Evolutionary conservation across 2,888 invertebrate species (phyloP).

Genomic region (Choreutis nemorana): DNA sequence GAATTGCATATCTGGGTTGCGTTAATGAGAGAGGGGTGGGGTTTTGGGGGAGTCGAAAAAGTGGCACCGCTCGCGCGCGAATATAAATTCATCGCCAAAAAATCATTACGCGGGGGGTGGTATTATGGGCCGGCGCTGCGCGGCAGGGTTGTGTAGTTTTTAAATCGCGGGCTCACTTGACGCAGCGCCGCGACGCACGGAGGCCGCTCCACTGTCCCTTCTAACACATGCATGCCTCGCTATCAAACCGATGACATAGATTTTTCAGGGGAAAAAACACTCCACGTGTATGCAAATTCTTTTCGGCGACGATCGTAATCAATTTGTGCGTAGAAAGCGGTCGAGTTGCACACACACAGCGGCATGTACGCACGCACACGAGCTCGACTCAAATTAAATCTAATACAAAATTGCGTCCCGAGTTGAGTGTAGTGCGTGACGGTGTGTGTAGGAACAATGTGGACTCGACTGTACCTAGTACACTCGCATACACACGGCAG

Average conservation of each 20-base stretch:
- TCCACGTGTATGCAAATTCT: constrained; percentile 58
- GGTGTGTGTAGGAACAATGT: constrained; percentile 58
- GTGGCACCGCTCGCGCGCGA: constrained; percentile 71
- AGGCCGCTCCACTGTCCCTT: constrained; percentile 25
- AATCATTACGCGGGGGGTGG: constrained; percentile 85
- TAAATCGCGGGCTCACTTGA: constrained; percentile 63
- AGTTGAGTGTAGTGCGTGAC: constrained; percentile 54
- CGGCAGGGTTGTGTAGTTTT: constrained; percentile 62
- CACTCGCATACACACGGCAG: constrained; percentile 31
- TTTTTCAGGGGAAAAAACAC: constrained; percentile 24
- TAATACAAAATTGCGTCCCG: constrained; percentile 68
- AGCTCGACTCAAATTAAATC: constrained; percentile 60
- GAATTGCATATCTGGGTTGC: constrained; percentile 73
- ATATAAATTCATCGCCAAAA: constrained; percentile 84
- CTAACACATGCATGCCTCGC: neutral
- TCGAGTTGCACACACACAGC: constrained; percentile 35
- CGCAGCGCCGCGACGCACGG: constrained; percentile 53
- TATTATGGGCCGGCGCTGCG: constrained; percentile 67
- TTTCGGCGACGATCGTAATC: constrained; percentile 60
- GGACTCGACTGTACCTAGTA: constrained; percentile 47
- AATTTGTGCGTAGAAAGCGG: constrained; percentile 62
- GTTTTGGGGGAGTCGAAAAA: constrained; percentile 58
- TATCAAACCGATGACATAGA: constrained; percentile 20
- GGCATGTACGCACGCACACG: constrained; percentile 22
- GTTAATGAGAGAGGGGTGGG: constrained; percentile 67